These are phyloP conservation scores for Araneus ventricosus DNA, from an alignment of 1,140 invertebrate species.

Conservation along the genomic window DNA sequence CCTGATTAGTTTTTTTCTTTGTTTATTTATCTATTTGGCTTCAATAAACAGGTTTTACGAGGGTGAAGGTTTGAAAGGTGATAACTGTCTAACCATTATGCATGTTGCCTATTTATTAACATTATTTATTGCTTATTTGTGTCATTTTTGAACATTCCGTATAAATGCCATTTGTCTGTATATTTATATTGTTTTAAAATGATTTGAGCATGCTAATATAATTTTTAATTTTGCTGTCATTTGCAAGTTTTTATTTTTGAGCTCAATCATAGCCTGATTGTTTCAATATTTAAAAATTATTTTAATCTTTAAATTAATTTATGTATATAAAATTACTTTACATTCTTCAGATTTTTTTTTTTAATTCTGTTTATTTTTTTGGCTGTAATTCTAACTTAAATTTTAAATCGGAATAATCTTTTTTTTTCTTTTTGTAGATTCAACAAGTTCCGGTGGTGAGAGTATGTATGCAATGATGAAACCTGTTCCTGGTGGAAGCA, in stretches of 20 bases:
- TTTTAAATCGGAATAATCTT: neutral
- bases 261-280: conserved; percentile 1
- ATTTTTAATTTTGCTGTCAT: conserved; percentile 3
- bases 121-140: conserved; percentile 36
- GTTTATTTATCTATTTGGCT: neutral
- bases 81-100: conserved; percentile 62
- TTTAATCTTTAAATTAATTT: neutral
- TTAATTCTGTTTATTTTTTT: neutral
- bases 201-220: neutral
- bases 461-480: conserved; percentile 99
- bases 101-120: conserved; percentile 57
- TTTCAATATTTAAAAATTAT: neutral
- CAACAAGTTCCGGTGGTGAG: conserved; percentile 89
- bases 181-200: neutral
- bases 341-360: neutral
- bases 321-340: neutral
- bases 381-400: neutral
- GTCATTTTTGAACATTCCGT: conserved; percentile 16
- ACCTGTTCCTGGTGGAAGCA: conserved; percentile 86
- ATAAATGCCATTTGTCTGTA: neutral
- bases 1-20: conserved; percentile 60
- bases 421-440: conserved; percentile 80
- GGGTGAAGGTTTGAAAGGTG: conserved; percentile 73
- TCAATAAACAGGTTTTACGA: conserved; percentile 63
- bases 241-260: neutral